Evolutionary conservation across 2,797 vertebrate species (phyloP), one percentile per base, ranked within the genome.

Genomic region (Sternarchorhynchus goeldii): DNA sequence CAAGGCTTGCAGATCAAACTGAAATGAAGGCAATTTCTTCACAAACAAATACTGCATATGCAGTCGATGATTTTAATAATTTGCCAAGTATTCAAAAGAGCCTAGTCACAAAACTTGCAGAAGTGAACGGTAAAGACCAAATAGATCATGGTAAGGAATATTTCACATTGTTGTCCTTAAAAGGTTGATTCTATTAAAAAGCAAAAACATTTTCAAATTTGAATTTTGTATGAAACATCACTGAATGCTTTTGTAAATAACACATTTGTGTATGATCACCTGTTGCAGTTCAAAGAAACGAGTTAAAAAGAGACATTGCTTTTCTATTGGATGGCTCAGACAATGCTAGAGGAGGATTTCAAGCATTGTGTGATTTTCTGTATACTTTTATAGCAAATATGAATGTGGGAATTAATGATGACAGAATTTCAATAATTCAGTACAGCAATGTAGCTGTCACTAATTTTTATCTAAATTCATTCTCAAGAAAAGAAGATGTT

Each of bases 301-400:
- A 59, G 57, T 66, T 66, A 59, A 86, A 86, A 85, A 88, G 76
- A 68, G 89, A 91, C 74, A 82, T 91, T 70, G 86, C 85, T 34
- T 89, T 92, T 80, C 86, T 92, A 76, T 78, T 92, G 81, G 91
- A 91, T 86, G 90, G 87, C 73, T 90, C 88, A 50, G 89, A 90
- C 76, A 84, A 74, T 75, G 90, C 85, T 39, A 90, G 86, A 82
- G 78, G 75, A 87, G 86, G 75, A 80, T 91, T 91, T 86, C 50
- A 81, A 81, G 83, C 77, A 45, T 81, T 91, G 53, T 79, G 81
- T 70, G 84, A 89, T 63, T 91, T 91, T 83, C 32, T 92, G 0
- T 67, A 82, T 8, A 85, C 76, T 83, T 50, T 90, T 36, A 85
- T 90, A 29, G 76, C 85, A 73, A 86, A 69, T 62, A 82, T 92